These are phyloP conservation scores for Bujurquina vittata DNA, from an alignment of 2,113 vertebrate species.

Conservation along the genomic window DNA sequence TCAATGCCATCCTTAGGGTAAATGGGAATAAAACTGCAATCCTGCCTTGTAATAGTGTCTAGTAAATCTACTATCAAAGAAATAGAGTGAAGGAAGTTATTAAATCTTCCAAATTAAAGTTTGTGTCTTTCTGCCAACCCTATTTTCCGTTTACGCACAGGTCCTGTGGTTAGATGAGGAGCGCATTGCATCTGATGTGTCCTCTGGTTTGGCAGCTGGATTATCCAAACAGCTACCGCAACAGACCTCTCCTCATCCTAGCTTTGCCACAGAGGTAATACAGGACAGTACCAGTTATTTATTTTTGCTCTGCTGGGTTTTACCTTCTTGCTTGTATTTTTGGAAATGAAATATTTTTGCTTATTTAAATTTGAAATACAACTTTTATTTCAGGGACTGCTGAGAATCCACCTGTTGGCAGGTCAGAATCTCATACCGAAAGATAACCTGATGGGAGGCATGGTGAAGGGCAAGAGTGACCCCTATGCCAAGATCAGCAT, in stretches of 20 bases:
- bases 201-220: constrained; percentile 55
- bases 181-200: constrained; percentile 47
- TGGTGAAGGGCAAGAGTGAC: constrained; percentile 92
- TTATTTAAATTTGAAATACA: not conserved
- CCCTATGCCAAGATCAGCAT: constrained; percentile 87
- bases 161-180: constrained; percentile 85
- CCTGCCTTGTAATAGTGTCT: not conserved
- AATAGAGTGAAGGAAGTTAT: not conserved
- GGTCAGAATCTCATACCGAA: constrained; percentile 90
- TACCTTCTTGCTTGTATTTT: not conserved
- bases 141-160: constrained; percentile 64
- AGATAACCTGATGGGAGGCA: constrained; percentile 87
- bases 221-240: constrained; percentile 71
- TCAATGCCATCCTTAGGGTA: constrained; percentile 80
- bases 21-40: not conserved
- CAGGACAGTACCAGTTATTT: not conserved
- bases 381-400: constrained; percentile 80
- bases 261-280: constrained; percentile 87
- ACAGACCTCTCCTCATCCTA: constrained; percentile 78
- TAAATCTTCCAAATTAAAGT: not conserved
- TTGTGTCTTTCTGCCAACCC: not conserved
- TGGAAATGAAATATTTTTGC: accelerated
- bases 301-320: not conserved
- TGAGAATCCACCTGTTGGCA: constrained; percentile 89
- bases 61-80: not conserved